Evolutionary conservation across 2,113 vertebrate genomes (phyloP).

Genomic region (Suricata suricatta): DNA sequence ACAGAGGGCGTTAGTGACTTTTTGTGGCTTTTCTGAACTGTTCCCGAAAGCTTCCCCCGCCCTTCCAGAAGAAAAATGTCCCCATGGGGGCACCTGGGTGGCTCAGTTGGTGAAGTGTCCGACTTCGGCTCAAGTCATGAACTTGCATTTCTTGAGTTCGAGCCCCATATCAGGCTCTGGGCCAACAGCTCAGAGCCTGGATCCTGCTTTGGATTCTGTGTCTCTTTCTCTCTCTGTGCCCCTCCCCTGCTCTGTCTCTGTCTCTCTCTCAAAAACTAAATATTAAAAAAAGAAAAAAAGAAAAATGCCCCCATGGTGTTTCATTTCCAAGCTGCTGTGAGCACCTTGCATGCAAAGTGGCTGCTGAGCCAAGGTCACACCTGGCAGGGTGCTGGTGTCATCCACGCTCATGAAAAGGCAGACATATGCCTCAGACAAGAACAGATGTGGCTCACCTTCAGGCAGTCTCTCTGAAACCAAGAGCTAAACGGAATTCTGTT

Average conservation of each 20-base stretch:
- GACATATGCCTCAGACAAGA: neutral
- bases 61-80: neutral
- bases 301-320: neutral
- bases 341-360: neutral
- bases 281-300: neutral
- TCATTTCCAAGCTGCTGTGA: constrained; percentile 2
- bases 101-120: too few relatives aligned
- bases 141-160: too few relatives aligned
- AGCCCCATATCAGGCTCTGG: too few relatives aligned
- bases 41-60: neutral
- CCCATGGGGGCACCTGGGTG: too few relatives aligned
- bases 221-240: too few relatives aligned
- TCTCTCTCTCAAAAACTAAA: too few relatives aligned
- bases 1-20: neutral
- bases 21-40: constrained; percentile 15
- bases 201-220: too few relatives aligned
- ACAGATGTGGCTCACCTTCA: neutral
- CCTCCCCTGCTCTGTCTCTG: too few relatives aligned
- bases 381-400: neutral
- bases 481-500: neutral
- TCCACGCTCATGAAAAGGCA: neutral
- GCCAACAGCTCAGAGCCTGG: too few relatives aligned
- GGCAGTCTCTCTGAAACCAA: constrained; percentile 13
- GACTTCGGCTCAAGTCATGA: too few relatives aligned
- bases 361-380: neutral